Conservation (phyloP, 1,140 invertebrate genomes). For the Mactra quadrangularis region DNA sequence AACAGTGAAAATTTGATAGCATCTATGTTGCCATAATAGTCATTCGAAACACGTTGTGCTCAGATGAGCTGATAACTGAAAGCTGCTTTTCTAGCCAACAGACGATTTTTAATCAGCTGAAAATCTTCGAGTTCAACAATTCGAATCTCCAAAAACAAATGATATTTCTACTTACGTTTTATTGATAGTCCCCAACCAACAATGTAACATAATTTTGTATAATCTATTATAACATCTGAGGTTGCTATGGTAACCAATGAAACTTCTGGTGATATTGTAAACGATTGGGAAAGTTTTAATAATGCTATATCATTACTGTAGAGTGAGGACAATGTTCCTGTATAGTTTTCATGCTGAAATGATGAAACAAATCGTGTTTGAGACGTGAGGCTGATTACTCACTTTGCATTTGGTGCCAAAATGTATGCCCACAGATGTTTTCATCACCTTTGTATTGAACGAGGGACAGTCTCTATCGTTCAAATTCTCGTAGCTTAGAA, state of each 20-base stretch:
- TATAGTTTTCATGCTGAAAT: constrained; percentile 43
- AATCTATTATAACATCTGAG: not conserved
- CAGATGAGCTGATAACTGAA: too few species aligned
- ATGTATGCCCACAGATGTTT: not conserved
- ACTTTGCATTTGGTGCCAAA: not conserved
- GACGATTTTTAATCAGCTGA: too few species aligned
- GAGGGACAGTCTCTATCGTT: not conserved
- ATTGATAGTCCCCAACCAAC: constrained; percentile 35
- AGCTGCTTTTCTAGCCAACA: too few species aligned
- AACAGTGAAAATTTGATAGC: too few species aligned
- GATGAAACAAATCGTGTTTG: not conserved
- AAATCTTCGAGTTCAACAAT: too few species aligned
- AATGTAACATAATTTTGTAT: not conserved
- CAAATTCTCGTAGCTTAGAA: not conserved
- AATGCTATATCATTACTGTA: constrained; percentile 43
- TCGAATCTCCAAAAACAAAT: too few species aligned
- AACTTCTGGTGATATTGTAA: not conserved
- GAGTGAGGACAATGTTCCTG: constrained; percentile 20
- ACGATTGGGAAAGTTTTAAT: not conserved
- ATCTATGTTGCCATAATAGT: too few species aligned
- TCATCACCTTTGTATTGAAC: not conserved
- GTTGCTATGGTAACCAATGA: not conserved
- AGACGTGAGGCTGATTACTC: not conserved
- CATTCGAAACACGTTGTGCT: too few species aligned
- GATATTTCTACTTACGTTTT: constrained; percentile 1